Base-by-base conservation (phyloP, 2,888 invertebrate species). In the Lasioglossum pauxillum region DNA sequence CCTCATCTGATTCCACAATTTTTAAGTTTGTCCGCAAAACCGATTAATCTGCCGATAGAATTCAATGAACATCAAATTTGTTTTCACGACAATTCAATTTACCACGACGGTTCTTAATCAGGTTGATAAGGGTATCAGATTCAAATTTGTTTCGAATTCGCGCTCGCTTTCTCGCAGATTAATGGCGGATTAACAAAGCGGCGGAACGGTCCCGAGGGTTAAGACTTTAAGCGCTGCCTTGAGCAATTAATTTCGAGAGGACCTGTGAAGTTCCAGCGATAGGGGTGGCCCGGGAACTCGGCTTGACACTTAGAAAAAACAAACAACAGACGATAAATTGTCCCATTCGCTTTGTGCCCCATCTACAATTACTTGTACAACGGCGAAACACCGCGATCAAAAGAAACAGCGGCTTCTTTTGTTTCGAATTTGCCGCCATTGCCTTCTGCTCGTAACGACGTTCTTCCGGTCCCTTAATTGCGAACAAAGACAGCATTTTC, bases 111-210 rank as follows among this genome's bases (percentile, higher is more conserved):
- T 67, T 10, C 2, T 19, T 19, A 19, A 31, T 19, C 67, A 16
- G 8, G 35, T 67, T 35, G 35, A 35, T 19, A 16, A 12, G 16
- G 60, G 0, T 5, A 12, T 27, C 27, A 14, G 60, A 14, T 5
- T 19, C 35, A 72, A 83, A 85, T 76, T 83, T 83, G 57, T 76
- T 83, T 83, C 67, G 49, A 73, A 35, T 73, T 78, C 67, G 31
- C 14, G 75, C 60, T 35, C 74, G 60, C 31, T 74, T 87, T 80
- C 75, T 14, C 64, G 53, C 69, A 57, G 87, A 89, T 87, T 87
- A 89, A 85, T 87, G 87, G 74, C 53, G 89, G 84, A 89, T 89
- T 85, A 89, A 89, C 89, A 87, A 85, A 83, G 83, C 74, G 64
- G 12, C 5, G 49, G 64, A 82, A 69, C 60, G 23, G 57, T 57